Percentiles rank a stretch among this genome's conserved stretches.
Conservation (phyloP, 2,113 vertebrate species). For the Neogale vison region DNA sequence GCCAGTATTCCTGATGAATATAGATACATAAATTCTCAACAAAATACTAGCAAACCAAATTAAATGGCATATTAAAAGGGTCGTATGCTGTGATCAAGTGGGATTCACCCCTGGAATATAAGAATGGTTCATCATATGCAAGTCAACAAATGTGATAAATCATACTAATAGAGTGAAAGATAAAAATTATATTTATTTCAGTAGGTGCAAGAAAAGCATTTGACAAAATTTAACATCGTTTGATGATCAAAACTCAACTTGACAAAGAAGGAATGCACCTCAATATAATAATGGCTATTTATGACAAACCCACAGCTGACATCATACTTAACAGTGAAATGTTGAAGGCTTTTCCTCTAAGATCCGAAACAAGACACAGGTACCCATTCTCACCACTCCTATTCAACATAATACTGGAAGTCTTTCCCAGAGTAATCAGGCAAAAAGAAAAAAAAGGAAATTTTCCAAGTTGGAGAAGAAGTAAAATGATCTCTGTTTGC, state of each 20-base stretch:
- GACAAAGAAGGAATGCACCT: not conserved
- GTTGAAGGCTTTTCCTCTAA: not conserved
- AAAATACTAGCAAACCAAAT: not conserved
- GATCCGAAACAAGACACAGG: not conserved
- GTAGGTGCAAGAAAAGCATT: not conserved
- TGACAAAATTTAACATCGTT: not conserved
- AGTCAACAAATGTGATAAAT: not conserved
- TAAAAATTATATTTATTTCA: not conserved
- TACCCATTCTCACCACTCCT: not conserved
- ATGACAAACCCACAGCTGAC: not conserved
- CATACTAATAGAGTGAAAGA: not conserved
- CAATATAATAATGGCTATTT: not conserved
- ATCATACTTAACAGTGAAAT: not conserved
- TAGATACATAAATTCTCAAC: not conserved
- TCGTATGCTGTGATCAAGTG: not conserved
- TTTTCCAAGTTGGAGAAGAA: not conserved
- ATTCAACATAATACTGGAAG: not conserved
- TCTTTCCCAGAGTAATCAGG: not conserved
- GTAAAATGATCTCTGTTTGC: not conserved
- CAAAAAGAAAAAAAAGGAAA: not conserved
- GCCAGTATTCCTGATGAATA: not conserved
- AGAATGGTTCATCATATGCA: not conserved
- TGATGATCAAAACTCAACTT: not conserved
- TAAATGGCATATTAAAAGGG: not conserved
- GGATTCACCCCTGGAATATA: not conserved